Conservation (phyloP, 1,140 invertebrate species). For the Hesperophylax magnus region DNA sequence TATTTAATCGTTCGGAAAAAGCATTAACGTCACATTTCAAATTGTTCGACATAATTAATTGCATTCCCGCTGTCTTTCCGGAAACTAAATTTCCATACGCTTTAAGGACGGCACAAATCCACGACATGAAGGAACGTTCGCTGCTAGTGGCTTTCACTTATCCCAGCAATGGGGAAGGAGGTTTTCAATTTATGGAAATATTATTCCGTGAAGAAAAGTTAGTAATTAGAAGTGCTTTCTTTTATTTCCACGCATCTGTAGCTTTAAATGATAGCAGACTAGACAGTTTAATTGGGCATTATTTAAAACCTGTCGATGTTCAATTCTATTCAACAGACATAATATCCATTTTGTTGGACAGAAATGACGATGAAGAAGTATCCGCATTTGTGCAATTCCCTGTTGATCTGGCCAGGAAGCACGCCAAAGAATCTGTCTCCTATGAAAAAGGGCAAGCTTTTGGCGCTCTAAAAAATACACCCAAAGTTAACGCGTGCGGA, state of each 20-base stretch:
- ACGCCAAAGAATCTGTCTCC: slow-evolving; percentile 64
- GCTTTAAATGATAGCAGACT: slow-evolving; percentile 61
- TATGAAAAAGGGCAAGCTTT: slow-evolving; percentile 67
- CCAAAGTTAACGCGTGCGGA: slow-evolving; percentile 68
- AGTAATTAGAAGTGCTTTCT: slow-evolving; percentile 58
- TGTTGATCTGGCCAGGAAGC: slow-evolving; percentile 67
- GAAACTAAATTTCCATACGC: slow-evolving; percentile 38
- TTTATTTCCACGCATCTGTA: slow-evolving; percentile 59
- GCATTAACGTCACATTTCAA: slow-evolving; percentile 76
- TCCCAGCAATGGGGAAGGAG: slow-evolving; percentile 58
- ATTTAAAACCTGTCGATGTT: slow-evolving; percentile 74
- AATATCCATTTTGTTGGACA: slow-evolving; percentile 82
- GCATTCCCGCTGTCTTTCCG: slow-evolving; percentile 61
- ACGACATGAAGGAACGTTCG: slow-evolving; percentile 61
- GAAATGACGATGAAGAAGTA: slow-evolving; percentile 68
- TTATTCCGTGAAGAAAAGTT: slow-evolving; percentile 48
- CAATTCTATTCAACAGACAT: slow-evolving; percentile 88
- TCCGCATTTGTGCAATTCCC: slow-evolving; percentile 79
- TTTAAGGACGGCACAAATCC: slow-evolving; percentile 65
- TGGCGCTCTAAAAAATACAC: slow-evolving; percentile 69
- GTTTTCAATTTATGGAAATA: slow-evolving; percentile 66
- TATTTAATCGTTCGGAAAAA: slow-evolving; percentile 80
- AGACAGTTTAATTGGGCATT: slow-evolving; percentile 61
- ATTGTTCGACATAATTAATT: slow-evolving; percentile 68
- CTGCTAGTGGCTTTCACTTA: slow-evolving; percentile 65